Evolutionary conservation across 2,888 invertebrate genomes (phyloP).

Genomic region (Sarcophaga subvicina): DNA sequence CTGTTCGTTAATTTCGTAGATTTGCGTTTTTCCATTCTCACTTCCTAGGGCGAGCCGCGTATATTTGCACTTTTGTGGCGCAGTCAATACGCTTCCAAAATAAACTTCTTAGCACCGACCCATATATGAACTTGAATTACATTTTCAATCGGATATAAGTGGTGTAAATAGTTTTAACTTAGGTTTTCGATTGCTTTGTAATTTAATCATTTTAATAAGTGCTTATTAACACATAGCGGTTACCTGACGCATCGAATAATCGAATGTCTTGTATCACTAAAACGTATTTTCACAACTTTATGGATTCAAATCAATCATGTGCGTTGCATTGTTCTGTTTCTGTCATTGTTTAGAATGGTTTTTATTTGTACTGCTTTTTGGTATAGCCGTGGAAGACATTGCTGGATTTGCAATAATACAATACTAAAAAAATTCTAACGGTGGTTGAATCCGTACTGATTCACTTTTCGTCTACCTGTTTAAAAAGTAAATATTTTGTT

Average conservation of each 20-base stretch:
- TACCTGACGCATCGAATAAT: background rate
- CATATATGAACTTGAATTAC: no score
- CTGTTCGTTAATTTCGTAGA: no score
- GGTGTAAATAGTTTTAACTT: no score
- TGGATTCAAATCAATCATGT: background rate
- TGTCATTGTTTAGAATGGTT: background rate
- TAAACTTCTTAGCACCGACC: no score
- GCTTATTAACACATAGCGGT: no score
- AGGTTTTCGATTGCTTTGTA: no score
- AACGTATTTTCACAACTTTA: background rate
- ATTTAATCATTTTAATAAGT: no score
- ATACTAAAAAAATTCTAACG: background rate
- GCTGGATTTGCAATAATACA: background rate
- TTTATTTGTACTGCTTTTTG: background rate
- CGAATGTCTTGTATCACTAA: background rate
- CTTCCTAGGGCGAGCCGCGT: no score
- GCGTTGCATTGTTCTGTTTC: background rate
- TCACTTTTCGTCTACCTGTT: constrained; percentile 10
- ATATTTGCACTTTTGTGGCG: no score
- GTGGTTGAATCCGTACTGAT: background rate
- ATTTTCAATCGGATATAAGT: no score
- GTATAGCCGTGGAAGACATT: background rate
- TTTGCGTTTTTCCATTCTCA: no score
- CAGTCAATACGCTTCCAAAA: no score
- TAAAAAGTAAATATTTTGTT: constrained; percentile 1